Base-by-base conservation (phyloP, 2,797 vertebrate species). In the Prionace glauca region DNA sequence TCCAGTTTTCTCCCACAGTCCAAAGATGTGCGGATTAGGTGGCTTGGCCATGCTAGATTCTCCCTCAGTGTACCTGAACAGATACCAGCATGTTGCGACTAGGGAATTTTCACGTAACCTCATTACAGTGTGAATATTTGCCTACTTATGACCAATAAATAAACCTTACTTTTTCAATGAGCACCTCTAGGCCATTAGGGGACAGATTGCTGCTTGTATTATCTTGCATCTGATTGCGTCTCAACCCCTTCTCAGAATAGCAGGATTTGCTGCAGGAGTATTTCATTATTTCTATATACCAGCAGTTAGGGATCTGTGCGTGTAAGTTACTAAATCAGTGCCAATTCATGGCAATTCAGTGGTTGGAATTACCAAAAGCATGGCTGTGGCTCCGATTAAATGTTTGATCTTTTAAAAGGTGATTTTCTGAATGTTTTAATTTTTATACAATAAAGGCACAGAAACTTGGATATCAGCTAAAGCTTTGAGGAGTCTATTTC, bases 191-290 rank as follows among this genome's bases (percentile, higher is more conserved):
- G 93, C 50, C 93, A 95, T 26, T 16, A 0, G 10, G 29, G 93
- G 69, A 77, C 71, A 77, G 93, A 32, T 32, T 29, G 91, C 41
- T 87, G 26, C 16, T 92, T 71, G 50, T 60, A 29, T 77, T 32
- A 26, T 22, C 93, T 14, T 32, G 50, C 24, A 74, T 56, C 50
- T 95, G 71, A 92, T n/a, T 95, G 69, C 29, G 93, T 72, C 45
- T 95, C 93, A 74, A 72, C 93, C 93, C 71, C 56, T 56, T 95
- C 93, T 95, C 41, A 56, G 45, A 95, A 95, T n/a, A 74, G 45
- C 12, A 7, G 45, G 2, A 60, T 60, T 95, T 77, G 41, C 67
- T 77, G 69, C 71, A 56, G 71, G 12, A 77, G 71, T 50, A 56
- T 74, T 60, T 12, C 0, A 65, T 24, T 72, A 24, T 77, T 77